Percentiles rank a stretch among this genome's conserved stretches.
These are phyloP conservation scores for Muscina levida DNA, from an alignment of 2,888 invertebrate species.

Conservation along the genomic window DNA sequence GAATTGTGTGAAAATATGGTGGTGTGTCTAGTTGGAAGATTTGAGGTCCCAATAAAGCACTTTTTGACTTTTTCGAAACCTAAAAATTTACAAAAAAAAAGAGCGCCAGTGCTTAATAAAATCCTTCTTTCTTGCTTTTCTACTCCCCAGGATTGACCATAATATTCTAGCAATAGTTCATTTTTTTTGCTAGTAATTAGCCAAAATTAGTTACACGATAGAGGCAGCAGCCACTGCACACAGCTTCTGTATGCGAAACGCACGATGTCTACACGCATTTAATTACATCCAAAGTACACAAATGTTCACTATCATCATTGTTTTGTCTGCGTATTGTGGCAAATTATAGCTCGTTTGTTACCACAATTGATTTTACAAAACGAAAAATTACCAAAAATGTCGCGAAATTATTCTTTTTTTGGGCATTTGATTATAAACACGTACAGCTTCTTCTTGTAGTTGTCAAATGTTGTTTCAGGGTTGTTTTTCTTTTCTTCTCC, in stretches of 20 bases:
- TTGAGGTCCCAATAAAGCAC: background rate
- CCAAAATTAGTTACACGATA: no score
- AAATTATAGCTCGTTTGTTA: background rate
- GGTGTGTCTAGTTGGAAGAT: background rate
- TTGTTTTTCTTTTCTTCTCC: conserved; percentile 6
- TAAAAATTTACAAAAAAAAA: no score
- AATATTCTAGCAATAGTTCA: no score
- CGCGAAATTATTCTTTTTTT: conserved; percentile 14
- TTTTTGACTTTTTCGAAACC: no score
- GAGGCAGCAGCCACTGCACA: no score
- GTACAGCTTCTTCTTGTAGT: conserved; percentile 60
- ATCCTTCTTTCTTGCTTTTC: no score
- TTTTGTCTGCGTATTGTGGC: background rate
- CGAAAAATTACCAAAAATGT: background rate
- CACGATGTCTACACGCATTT: conserved; percentile 1
- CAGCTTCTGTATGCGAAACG: background rate
- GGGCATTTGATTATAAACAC: conserved; percentile 58
- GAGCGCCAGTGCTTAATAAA: no score
- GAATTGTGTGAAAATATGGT: background rate
- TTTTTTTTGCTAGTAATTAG: no score
- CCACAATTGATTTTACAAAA: background rate
- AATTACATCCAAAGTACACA: background rate
- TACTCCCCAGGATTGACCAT: no score
- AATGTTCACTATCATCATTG: no score
- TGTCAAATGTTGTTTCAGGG: conserved; percentile 53